A percentile compares a stretch with the other conserved stretches of the same genome.
Conservation (phyloP, 2,113 vertebrate genomes). For the Nestor notabilis region DNA sequence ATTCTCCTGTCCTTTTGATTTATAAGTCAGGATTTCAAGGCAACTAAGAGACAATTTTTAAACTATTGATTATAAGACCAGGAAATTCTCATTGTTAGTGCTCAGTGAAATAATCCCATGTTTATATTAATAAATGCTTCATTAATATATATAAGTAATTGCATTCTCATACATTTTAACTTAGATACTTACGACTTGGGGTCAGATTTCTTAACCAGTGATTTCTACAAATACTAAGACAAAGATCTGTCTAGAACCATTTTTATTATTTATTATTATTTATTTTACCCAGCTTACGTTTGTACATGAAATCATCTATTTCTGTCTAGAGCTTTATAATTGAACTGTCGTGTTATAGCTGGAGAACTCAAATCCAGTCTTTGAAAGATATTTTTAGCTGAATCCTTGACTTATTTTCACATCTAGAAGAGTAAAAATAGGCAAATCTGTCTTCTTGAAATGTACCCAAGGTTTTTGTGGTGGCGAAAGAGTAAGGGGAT, state of each 20-base stretch:
- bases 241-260: background rate
- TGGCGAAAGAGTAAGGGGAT: background rate
- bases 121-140: background rate
- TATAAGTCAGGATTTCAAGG: background rate
- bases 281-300: background rate
- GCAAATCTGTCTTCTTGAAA: background rate
- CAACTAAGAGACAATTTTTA: background rate
- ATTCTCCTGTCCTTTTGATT: background rate
- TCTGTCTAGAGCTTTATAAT: background rate
- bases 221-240: background rate
- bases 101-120: background rate
- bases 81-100: background rate
- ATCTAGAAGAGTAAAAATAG: background rate
- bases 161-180: background rate
- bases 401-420: background rate
- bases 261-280: background rate
- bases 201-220: background rate
- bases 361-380: background rate
- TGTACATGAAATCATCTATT: background rate
- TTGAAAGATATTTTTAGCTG: background rate
- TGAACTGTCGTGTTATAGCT: background rate
- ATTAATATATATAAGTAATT: background rate
- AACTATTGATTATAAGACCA: background rate
- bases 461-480: background rate
- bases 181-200: background rate